Evolutionary conservation across 2,797 vertebrate genomes (phyloP), one percentile per base, ranked within the genome.

Genomic region (Ispidina lecontei): DNA sequence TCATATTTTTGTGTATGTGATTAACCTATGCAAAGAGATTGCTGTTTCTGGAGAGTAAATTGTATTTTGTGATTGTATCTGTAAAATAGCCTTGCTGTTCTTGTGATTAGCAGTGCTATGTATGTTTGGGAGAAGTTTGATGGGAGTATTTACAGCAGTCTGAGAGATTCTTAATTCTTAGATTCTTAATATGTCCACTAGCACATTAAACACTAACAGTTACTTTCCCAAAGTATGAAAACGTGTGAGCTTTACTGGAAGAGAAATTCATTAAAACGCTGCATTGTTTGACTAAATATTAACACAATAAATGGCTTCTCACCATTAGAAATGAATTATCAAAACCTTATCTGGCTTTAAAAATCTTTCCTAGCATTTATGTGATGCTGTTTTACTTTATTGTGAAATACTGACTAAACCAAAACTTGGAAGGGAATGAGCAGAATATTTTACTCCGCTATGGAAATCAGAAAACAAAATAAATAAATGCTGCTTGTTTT

Each of bases 401-500:
- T 47, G 18, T 47, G 58, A 70, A 83, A 37, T 78, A 33, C 39
- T 3, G 79, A 10, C 73, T 67, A 63, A 70, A 51, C 8, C 4
- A 41, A 5, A 43, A 23, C 1, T 43, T 6, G 11, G 6, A 4
- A 2, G 7, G 18, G 12, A 10, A 60, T 29, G 2, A 74, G n/a
- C 17, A 70, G 31, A 37, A 12, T 14, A 28, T 23, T 85, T 62
- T 69, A 25, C 74, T 75, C 15, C 67, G 2, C 21, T 35, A 1
- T 33, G 16, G 14, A 78, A 35, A 29, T 39, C 7, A 18, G 47
- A n/a, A 35, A 55, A 35, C 10, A 25, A 1, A 54, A 29, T 29
- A 16, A 52, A 11, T 49, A 47, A 29, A 9, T 2, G 0, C 1
- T 31, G 4, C 9, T 62, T 39, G 16, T 0, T 16, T 84, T 89